Evolutionary conservation across 2,113 vertebrate genomes (phyloP).

Genomic region (Triplophysa tibetana): DNA sequence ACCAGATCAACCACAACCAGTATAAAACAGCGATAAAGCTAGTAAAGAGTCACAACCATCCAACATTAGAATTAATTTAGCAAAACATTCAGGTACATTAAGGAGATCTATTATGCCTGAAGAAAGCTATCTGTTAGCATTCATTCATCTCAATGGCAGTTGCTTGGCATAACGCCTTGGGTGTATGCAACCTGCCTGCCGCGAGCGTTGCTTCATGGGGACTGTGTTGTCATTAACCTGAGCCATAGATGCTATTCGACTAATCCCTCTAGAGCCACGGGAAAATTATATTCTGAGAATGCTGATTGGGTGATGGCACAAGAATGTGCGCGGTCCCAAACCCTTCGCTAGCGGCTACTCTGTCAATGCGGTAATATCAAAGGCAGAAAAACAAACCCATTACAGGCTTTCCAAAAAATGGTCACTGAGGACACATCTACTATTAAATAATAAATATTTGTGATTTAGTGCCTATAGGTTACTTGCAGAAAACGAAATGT

Average conservation of each 20-base stretch:
- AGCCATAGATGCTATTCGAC: not conserved
- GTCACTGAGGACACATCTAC: not conserved
- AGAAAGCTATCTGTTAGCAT: not conserved
- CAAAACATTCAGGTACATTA: constrained; percentile 14
- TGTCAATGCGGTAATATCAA: no score
- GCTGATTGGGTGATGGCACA: not conserved
- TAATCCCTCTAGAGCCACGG: not conserved
- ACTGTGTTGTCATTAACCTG: not conserved
- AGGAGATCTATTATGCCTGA: not conserved
- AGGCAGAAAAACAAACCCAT: no score
- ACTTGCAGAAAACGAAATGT: not conserved
- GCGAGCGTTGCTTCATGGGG: not conserved
- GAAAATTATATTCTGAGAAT: not conserved
- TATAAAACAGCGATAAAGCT: not conserved
- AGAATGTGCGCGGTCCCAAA: not conserved
- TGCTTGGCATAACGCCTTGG: not conserved
- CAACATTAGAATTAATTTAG: constrained; percentile 42
- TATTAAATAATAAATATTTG: not conserved
- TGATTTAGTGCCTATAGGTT: not conserved
- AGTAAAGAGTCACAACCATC: not conserved
- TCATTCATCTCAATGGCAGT: not conserved
- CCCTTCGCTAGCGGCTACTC: not conserved
- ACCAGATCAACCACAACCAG: constrained; percentile 4
- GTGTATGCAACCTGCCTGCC: not conserved
- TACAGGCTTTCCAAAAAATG: no score